A percentile compares a stretch with the other conserved stretches of the same genome.
Evolutionary conservation across 1,140 invertebrate species (phyloP).

Genomic region (Dendrolimus kikuchii): DNA sequence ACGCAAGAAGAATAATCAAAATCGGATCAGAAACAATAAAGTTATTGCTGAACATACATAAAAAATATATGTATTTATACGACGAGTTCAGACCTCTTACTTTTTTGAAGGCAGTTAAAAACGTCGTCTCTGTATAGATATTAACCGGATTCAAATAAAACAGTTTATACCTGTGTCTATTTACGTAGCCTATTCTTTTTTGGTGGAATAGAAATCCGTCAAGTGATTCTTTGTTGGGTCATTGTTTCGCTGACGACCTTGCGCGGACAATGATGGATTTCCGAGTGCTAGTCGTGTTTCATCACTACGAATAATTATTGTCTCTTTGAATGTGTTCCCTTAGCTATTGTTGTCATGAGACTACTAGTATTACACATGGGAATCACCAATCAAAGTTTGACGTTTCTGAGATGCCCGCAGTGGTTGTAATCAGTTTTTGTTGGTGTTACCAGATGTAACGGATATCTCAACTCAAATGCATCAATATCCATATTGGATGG

Average conservation of each 20-base stretch:
- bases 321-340: conserved; percentile 26
- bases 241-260: conserved; percentile 36
- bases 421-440: conserved; percentile 54
- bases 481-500: too few species aligned
- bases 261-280: conserved; percentile 54
- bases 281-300: conserved; percentile 23
- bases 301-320: conserved; percentile 34
- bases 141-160: too few species aligned
- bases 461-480: too few species aligned
- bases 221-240: conserved; percentile 29
- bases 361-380: conserved; percentile 71
- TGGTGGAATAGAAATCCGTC: conserved; percentile 28
- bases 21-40: too few species aligned
- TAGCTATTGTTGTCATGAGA: conserved; percentile 39
- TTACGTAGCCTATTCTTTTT: conserved; percentile 7
- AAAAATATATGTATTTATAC: too few species aligned
- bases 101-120: too few species aligned
- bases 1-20: too few species aligned
- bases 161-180: too few species aligned
- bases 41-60: too few species aligned
- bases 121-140: too few species aligned
- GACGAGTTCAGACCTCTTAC: too few species aligned
- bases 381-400: conserved; percentile 67
- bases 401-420: conserved; percentile 52
- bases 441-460: not conserved